Conservation (phyloP, 2,113 vertebrate genomes). For the Lycaon pictus region DNA sequence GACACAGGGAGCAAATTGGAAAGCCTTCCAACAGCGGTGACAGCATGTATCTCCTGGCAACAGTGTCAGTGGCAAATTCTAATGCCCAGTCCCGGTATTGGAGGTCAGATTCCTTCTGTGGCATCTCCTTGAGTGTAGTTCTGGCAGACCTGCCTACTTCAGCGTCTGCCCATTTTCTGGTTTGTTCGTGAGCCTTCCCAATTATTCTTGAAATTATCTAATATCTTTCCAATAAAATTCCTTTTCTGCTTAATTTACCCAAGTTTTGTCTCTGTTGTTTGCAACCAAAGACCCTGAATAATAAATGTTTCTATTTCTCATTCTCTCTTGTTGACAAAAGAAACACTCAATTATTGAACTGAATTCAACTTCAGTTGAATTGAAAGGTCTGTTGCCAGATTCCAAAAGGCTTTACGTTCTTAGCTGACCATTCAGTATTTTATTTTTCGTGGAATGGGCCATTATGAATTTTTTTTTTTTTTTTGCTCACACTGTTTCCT, state of each 20-base stretch:
- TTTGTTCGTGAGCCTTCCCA: constrained; percentile 2
- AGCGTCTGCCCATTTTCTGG: constrained; percentile 7
- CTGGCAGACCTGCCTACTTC: neutral
- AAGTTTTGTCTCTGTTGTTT: constrained; percentile 58
- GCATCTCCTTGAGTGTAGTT: neutral
- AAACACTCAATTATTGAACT: constrained; percentile 2
- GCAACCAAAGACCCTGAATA: neutral
- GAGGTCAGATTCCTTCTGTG: neutral
- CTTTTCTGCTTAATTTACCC: constrained; percentile 44
- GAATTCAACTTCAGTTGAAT: neutral
- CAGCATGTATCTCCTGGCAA: neutral
- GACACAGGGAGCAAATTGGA: neutral
- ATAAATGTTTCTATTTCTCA: constrained; percentile 45
- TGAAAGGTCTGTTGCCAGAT: constrained; percentile 1
- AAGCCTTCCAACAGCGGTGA: neutral
- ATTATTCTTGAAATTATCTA: constrained; percentile 33
- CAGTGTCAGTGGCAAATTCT: neutral
- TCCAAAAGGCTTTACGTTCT: constrained; percentile 18
- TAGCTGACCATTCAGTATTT: neutral
- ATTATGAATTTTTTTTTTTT: neutral
- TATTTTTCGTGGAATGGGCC: constrained; percentile 35
- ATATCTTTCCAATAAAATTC: constrained; percentile 52
- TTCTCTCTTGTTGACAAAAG: constrained; percentile 42
- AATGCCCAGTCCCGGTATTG: neutral
- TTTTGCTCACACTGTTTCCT: neutral